These are phyloP conservation scores for Rhincodon typus DNA, from an alignment of 2,797 vertebrate species.

Conservation along the genomic window DNA sequence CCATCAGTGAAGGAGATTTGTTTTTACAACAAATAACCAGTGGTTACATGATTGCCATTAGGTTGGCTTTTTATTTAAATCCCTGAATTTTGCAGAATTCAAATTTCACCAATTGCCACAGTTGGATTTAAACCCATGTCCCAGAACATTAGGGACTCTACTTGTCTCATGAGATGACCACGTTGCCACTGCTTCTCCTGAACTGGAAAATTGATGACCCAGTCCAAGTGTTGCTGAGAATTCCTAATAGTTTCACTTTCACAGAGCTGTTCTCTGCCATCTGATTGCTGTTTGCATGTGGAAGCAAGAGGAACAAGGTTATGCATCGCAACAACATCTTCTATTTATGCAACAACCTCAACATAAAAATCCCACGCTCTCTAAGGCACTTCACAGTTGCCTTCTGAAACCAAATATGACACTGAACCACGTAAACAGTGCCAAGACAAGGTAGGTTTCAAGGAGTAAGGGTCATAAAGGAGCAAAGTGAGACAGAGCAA, in stretches of 20 bases:
- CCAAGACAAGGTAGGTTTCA: background rate
- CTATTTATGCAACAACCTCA: background rate
- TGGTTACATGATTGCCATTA: no score
- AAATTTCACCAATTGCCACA: no score
- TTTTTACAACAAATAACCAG: no score
- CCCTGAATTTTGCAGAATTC: no score
- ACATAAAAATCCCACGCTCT: background rate
- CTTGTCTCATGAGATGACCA: no score
- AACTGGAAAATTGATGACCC: background rate
- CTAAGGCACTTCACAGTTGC: background rate
- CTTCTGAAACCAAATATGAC: background rate
- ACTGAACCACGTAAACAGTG: background rate
- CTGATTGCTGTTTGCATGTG: background rate
- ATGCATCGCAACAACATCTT: background rate
- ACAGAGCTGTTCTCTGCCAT: no score
- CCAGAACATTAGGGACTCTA: no score
- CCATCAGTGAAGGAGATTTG: no score
- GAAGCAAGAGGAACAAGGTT: background rate
- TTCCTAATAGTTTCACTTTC: background rate
- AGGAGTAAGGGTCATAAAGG: background rate
- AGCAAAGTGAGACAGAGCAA: background rate
- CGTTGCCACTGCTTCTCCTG: no score
- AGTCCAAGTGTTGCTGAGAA: background rate
- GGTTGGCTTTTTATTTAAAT: no score
- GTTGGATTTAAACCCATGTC: no score